These are phyloP conservation scores for Goniozus legneri DNA, from an alignment of 1,140 invertebrate genomes.

Conservation along the genomic window DNA sequence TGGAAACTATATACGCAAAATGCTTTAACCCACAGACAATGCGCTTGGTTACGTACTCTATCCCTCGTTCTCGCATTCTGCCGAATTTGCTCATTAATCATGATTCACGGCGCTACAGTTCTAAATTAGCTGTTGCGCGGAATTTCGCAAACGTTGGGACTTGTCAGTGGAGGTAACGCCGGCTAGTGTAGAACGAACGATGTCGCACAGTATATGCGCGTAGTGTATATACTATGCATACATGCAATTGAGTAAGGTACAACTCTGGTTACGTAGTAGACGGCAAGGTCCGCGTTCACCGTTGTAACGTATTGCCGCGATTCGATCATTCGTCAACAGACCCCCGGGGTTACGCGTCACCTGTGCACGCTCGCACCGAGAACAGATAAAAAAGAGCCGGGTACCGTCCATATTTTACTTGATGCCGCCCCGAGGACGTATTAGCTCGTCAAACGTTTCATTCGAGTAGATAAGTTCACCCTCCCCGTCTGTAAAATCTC, in stretches of 20 bases:
- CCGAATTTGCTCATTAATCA: neutral
- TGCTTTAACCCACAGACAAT: no score
- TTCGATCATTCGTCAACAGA: constrained; percentile 31
- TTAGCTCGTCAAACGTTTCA: no score
- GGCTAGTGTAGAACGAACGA: no score
- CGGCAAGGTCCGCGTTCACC: constrained; percentile 17
- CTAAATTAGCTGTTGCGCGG: neutral
- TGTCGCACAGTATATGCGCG: neutral
- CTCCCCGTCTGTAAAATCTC: no score
- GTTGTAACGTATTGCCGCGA: constrained; percentile 32
- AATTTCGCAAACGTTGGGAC: neutral
- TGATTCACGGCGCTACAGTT: neutral
- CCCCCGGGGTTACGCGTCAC: constrained; percentile 4
- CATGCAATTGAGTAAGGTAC: neutral
- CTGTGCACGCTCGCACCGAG: neutral
- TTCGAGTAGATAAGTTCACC: no score
- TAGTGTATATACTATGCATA: neutral
- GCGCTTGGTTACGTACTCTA: no score
- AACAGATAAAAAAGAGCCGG: constrained; percentile 13
- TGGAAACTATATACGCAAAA: no score
- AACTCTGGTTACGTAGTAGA: neutral
- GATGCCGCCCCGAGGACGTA: no score
- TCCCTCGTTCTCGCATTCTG: no score
- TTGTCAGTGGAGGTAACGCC: neutral
- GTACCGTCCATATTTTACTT: constrained; percentile 15